Base-by-base conservation (phyloP, 2,888 invertebrate species). In the Plebejus anna region DNA sequence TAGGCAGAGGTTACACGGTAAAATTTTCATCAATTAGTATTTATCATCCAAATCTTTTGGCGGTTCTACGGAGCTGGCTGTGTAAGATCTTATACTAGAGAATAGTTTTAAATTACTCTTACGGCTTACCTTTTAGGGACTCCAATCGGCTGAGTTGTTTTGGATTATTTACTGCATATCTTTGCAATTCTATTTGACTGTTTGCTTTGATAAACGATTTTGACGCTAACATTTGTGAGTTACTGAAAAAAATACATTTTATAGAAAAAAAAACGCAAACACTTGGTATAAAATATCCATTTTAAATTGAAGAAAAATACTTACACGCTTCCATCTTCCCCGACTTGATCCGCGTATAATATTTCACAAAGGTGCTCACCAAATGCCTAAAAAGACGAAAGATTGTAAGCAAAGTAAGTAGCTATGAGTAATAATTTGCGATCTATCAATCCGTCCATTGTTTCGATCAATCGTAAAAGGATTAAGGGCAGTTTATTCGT, bases 161-260 rank as follows among this genome's bases (percentile, higher is more conserved):
- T 55, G 92, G 91, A 82, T 91, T 94, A 11, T 90, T 88, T 47
- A 90, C 88, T 66, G 95, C 95, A 79, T 94, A 91, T 87, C 95
- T 95, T 81, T 95, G 95, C 77, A 96, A 94, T 84, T 97, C 97
- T 76, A 96, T 96, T 88, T 97, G 96, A 84, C 97, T 98, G 89
- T 97, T 98, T 77, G 97, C 97, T 91, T 98, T 98, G 87, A 98
- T 98, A 87, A 98, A 98, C 28, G 98, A 97, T 88, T 97, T 98
- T 5, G 98, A 97, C 76, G 97, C 96, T 78, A 96, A 95, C 92
- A 96, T 95, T 83, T 96, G 95, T 82, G 96, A 92, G 84, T 96
- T 96, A 71, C 92, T 92, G 83, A 70, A 86, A 88, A 66, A 16
- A 16, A 66, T 1, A 4, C 0, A 28, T 61, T 28, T 9, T 28